These are phyloP conservation scores for Rhombomys opimus DNA, from an alignment of 2,113 vertebrate genomes.

Conservation along the genomic window DNA sequence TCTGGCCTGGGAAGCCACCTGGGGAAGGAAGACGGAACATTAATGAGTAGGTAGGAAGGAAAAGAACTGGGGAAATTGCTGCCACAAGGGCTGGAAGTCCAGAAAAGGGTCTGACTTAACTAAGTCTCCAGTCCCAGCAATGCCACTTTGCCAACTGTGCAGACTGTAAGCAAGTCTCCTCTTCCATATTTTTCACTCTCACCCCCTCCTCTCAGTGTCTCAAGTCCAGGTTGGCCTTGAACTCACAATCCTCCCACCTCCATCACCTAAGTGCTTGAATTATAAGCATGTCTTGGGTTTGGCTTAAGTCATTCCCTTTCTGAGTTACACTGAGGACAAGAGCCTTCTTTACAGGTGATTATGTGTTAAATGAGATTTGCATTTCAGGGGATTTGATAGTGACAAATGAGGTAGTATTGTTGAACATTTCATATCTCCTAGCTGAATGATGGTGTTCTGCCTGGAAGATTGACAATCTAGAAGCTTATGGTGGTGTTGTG, in stretches of 20 bases:
- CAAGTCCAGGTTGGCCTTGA: not conserved
- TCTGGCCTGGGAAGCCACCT: not conserved
- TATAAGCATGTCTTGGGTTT: not conserved
- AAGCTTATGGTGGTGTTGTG: not conserved
- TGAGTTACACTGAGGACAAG: not conserved
- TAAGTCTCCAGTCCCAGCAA: not conserved
- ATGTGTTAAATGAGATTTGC: not conserved
- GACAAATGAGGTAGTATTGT: not conserved
- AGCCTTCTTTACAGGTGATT: not conserved
- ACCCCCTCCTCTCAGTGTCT: not conserved
- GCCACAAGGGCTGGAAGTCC: not conserved
- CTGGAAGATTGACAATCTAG: not conserved
- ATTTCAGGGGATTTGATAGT: not conserved
- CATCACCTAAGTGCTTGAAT: not conserved
- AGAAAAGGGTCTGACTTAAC: not conserved
- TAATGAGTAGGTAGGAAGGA: not conserved
- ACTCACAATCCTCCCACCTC: not conserved
- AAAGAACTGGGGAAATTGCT: not conserved
- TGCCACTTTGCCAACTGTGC: not conserved
- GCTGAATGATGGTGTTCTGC: not conserved
- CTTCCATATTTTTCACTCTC: not conserved
- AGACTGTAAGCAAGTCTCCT: not conserved
- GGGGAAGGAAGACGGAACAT: not conserved
- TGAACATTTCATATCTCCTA: not conserved
- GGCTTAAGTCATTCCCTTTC: conserved; percentile 35